These are phyloP conservation scores for Channa argus DNA, from an alignment of 2,113 vertebrate genomes.

Conservation along the genomic window DNA sequence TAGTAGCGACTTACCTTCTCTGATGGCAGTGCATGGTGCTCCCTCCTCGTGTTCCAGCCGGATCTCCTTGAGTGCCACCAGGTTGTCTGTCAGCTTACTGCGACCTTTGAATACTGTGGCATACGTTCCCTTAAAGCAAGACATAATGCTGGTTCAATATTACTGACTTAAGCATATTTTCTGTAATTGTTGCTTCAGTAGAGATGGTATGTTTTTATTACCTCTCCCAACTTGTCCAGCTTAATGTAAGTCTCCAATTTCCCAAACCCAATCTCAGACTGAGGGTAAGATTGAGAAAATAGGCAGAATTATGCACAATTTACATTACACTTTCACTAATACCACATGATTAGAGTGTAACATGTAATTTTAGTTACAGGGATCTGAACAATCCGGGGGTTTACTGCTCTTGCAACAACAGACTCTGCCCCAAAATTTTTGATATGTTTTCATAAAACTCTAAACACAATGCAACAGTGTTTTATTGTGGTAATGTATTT, in stretches of 20 bases:
- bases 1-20: conserved; percentile 87
- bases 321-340: background rate
- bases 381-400: too few relatives aligned
- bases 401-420: too few relatives aligned
- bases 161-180: background rate
- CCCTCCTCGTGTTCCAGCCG: conserved; percentile 98
- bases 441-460: too few relatives aligned
- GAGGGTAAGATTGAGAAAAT: background rate
- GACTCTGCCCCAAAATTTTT: too few relatives aligned
- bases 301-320: conserved; percentile 1
- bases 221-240: conserved; percentile 85
- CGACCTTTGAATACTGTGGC: conserved; percentile 99
- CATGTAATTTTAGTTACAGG: too few relatives aligned
- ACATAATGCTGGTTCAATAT: background rate
- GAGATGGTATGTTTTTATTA: conserved; percentile 35
- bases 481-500: too few relatives aligned
- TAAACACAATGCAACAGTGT: too few relatives aligned
- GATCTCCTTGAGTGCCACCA: conserved; percentile 99
- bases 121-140: conserved; percentile 90
- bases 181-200: background rate
- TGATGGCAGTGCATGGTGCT: conserved; percentile 96
- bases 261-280: conserved; percentile 85
- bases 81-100: conserved; percentile 97
- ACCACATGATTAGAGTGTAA: too few relatives aligned
- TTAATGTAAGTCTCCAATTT: conserved; percentile 86